phyloP scores from a whole-genome alignment of 2,113 vertebrate species.

The Myxocyprinus asiaticus region DNA sequence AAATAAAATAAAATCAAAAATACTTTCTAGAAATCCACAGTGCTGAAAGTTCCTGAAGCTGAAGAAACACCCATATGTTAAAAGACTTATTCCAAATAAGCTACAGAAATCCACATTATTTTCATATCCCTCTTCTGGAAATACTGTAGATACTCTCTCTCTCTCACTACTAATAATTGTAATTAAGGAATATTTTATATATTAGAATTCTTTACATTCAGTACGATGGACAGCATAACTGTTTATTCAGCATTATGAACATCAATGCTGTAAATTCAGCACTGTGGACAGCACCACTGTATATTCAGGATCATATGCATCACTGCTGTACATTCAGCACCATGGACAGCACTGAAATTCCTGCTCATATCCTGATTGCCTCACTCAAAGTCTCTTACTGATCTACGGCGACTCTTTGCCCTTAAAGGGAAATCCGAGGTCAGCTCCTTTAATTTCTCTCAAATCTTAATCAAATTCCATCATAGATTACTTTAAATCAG shows the following conservation, averaged over 20 bases:
- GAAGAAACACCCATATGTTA: no score
- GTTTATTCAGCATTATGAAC: constrained; percentile 14
- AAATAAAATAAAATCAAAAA: no score
- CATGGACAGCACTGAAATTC: not conserved
- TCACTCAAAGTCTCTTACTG: not conserved
- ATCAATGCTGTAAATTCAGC: not conserved
- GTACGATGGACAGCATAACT: no score
- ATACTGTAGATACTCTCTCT: no score
- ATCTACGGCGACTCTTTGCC: not conserved
- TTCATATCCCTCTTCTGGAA: no score
- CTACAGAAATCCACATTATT: no score
- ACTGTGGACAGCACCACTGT: not conserved
- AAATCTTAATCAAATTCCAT: constrained; percentile 10
- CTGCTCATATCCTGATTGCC: not conserved
- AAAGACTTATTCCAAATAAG: no score
- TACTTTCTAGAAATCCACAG: no score
- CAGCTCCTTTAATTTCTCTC: constrained; percentile 12
- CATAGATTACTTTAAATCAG: not conserved
- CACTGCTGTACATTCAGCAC: not conserved
- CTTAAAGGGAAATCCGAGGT: not conserved
- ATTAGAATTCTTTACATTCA: not conserved
- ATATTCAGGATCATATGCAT: not conserved
- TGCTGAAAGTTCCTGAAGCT: no score
- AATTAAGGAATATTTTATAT: no score
- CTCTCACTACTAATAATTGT: no score